Base-by-base conservation (phyloP, 2,113 vertebrate species). In the Riparia riparia region DNA sequence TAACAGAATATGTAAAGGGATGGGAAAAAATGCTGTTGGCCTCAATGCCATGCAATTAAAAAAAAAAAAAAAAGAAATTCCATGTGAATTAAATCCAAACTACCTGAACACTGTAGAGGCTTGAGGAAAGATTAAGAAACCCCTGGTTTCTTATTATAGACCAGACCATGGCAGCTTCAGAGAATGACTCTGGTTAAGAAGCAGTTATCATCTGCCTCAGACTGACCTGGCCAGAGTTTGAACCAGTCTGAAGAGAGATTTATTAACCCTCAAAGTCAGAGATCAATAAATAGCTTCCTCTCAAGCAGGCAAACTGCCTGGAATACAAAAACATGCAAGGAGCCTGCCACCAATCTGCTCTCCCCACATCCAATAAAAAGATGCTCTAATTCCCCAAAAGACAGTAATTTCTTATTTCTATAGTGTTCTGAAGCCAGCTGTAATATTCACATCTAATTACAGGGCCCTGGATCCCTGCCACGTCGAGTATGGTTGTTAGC, bases 201-300 rank as follows among this genome's bases (percentile, higher is more conserved):
- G 88, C 72, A 86, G 79, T 77, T 90, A 70, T 66, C 79, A 69
- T 86, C 72, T 84, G 68, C 82, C 86, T 93, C 72, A 64, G 61
- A 88, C 41, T 92, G 83, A 89, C 88, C 90, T 74, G 72, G 82
- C 72, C 90, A 96, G 92, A 84, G 80, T 72, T 20, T 93, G 90
- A 94, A 90, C 39, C 72, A 95, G 79, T 44, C 69, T 57, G 64
- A 96, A 49, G 28, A 93, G 64, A 96, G 82, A 92, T 94, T 94
- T 96, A 97, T 92, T 94, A 97, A 92, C 90, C 76, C 80, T 94
- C 16, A 0, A 88, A 88, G 88, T 71, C 86, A 86, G 88, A 93
- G 96, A 96, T 90, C 92, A 96, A 94, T 93, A 96, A 95, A 95
- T 92, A 90, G 92, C 64, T 95, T 95, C 93, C 79, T 89, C 80